Evolutionary conservation across 2,888 invertebrate species (phyloP).

Genomic region (Drosophila yooni): DNA sequence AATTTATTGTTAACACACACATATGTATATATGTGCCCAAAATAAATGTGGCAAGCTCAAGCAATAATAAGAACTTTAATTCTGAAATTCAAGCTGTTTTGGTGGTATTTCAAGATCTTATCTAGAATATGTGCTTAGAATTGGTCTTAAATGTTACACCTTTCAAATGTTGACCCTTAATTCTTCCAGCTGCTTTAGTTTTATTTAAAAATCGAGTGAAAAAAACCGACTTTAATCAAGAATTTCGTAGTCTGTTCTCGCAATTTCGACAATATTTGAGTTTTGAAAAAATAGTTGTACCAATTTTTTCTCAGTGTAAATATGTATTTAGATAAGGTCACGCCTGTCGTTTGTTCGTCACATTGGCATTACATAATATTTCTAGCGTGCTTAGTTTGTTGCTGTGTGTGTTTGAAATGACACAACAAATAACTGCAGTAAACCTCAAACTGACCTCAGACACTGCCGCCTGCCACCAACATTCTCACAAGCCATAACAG

Average conservation of each 20-base stretch:
- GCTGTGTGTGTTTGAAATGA: constrained; percentile 25
- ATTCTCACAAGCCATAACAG: not conserved
- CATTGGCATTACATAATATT: constrained; percentile 52
- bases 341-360: constrained; percentile 23
- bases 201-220: not conserved
- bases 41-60: not conserved
- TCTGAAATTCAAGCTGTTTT: not conserved
- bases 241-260: not conserved
- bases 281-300: not conserved
- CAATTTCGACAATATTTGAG: not conserved
- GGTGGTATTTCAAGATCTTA: not conserved
- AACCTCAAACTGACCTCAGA: constrained; percentile 53
- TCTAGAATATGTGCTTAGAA: not conserved
- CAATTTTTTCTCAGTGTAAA: not conserved
- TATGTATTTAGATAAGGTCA: constrained; percentile 44
- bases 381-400: constrained; percentile 41
- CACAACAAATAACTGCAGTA: constrained; percentile 27
- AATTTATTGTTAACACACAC: not conserved
- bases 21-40: not conserved
- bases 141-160: not conserved
- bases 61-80: not conserved
- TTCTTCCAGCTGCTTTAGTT: not conserved
- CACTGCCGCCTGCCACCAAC: constrained; percentile 26
- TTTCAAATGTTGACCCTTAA: not conserved
- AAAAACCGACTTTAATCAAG: not conserved